Conservation (phyloP, 2,888 invertebrate genomes). For the Hipparchia semele region DNA sequence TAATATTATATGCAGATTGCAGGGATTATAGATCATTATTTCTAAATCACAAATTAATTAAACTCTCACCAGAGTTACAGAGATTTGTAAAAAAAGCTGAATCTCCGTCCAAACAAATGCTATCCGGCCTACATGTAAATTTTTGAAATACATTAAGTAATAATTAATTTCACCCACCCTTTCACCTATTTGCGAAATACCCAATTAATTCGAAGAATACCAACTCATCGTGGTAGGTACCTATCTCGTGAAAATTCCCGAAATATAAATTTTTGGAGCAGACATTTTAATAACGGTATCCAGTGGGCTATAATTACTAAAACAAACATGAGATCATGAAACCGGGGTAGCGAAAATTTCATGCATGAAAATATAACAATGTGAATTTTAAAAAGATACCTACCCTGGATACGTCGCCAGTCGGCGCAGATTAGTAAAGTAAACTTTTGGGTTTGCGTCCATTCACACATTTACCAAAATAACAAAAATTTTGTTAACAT, state of each 20-base stretch:
- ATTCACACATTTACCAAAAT: neutral
- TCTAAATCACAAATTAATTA: too few species aligned
- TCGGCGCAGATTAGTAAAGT: neutral
- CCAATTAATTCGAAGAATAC: constrained; percentile 7
- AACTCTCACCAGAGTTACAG: too few species aligned
- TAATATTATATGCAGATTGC: too few species aligned
- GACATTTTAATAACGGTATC: constrained; percentile 3
- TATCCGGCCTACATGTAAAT: neutral
- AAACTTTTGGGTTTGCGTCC: neutral
- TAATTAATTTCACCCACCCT: neutral
- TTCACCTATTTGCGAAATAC: neutral
- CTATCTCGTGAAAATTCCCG: neutral
- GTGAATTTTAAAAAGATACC: neutral
- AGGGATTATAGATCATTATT: too few species aligned
- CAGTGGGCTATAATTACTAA: neutral
- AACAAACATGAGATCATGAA: neutral
- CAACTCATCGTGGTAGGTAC: neutral
- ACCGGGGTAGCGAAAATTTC: neutral
- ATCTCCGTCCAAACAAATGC: neutral
- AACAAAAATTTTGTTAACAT: neutral
- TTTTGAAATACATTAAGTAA: neutral
- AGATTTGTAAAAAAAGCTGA: too few species aligned
- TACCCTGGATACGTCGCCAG: neutral
- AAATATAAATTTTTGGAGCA: neutral
- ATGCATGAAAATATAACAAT: constrained; percentile 3